Evolutionary conservation across 2,797 vertebrate species (phyloP).

Genomic region (Neomorphus geoffroyi): DNA sequence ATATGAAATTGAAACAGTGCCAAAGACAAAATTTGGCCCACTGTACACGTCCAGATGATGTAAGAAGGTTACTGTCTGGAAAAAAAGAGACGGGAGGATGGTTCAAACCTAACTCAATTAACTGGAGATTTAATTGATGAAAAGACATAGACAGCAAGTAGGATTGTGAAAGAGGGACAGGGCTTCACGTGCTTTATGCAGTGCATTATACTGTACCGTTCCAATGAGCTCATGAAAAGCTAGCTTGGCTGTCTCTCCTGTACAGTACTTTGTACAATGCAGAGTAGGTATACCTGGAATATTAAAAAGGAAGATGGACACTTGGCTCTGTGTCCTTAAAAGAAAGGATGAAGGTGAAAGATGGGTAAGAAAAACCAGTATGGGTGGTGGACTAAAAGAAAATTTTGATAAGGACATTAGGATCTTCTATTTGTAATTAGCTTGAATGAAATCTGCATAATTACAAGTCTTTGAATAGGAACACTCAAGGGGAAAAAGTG

Average conservation of each 20-base stretch:
- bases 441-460: not conserved
- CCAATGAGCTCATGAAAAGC: not conserved
- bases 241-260: not conserved
- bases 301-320: not conserved
- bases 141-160: not conserved
- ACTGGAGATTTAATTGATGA: not conserved
- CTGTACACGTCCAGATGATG: not conserved
- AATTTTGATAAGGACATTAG: not conserved
- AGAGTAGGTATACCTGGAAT: not conserved
- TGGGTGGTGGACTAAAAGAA: not conserved
- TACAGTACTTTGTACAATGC: not conserved
- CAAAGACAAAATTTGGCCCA: not conserved
- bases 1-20: not conserved
- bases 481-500: not conserved
- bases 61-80: not conserved
- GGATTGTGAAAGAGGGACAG: not conserved
- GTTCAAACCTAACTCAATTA: not conserved
- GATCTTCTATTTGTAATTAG: not conserved
- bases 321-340: not conserved
- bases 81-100: not conserved
- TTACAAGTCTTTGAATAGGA: not conserved
- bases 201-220: not conserved
- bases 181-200: not conserved
- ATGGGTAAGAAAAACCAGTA: not conserved
- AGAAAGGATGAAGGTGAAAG: not conserved